These are phyloP conservation scores for Drosophila mojavensis DNA, from an alignment of 1,140 invertebrate genomes.

Conservation along the genomic window DNA sequence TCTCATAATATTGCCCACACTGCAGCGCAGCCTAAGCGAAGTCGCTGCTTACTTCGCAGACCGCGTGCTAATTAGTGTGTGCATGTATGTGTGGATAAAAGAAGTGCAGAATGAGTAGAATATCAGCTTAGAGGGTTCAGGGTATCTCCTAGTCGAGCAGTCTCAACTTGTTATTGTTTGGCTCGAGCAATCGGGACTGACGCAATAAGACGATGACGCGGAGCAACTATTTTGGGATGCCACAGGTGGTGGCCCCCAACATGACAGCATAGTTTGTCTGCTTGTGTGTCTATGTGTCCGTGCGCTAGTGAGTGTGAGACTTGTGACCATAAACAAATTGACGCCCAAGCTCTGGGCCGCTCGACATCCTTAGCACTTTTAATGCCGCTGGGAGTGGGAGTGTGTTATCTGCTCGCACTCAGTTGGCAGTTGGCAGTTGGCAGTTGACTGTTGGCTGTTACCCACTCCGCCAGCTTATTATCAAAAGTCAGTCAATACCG, in stretches of 20 bases:
- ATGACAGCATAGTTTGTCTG: background rate
- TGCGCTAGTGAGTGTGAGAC: background rate
- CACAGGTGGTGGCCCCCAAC: conserved; percentile 33
- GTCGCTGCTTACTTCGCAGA: too few relatives aligned
- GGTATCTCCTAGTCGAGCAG: too few relatives aligned
- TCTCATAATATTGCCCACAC: too few relatives aligned
- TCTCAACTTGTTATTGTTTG: too few relatives aligned
- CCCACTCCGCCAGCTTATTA: conserved; percentile 43
- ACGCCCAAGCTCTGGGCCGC: conserved; percentile 25
- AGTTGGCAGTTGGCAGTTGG: conserved; percentile 68
- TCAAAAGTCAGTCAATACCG: conserved; percentile 74
- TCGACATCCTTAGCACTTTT: background rate
- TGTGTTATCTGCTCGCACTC: conserved; percentile 75
- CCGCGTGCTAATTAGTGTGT: too few relatives aligned
- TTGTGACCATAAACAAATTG: conserved; percentile 44
- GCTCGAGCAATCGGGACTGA: background rate
- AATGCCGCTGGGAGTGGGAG: background rate
- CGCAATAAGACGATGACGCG: conserved; percentile 3
- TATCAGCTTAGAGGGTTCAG: too few relatives aligned
- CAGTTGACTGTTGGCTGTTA: conserved; percentile 38
- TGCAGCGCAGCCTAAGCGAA: too few relatives aligned
- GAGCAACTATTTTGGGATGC: conserved; percentile 29
- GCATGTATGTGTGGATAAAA: too few relatives aligned
- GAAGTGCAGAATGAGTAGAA: too few relatives aligned
- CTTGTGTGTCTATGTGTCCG: background rate